Evolutionary conservation across 1,140 invertebrate genomes (phyloP).

Genomic region (Drosophila santomea): DNA sequence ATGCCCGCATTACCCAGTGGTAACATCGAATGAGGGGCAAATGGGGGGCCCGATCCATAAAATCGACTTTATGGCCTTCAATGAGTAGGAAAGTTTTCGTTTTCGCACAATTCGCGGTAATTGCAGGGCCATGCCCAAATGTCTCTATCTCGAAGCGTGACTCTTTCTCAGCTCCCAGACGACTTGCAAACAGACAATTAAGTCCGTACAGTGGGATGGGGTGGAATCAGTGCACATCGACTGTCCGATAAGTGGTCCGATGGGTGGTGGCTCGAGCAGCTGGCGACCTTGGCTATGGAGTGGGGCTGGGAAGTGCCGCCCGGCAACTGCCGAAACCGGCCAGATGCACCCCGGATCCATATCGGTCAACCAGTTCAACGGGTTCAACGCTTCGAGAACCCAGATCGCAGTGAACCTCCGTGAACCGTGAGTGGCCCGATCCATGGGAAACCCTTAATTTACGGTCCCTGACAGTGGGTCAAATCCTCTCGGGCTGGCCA

Average conservation of each 20-base stretch:
- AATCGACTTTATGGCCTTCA: conserved; percentile 44
- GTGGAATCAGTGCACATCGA: conserved; percentile 25
- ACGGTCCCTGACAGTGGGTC: conserved; percentile 42
- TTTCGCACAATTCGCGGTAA: conserved; percentile 59
- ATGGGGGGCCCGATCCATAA: conserved; percentile 43
- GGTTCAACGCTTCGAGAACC: conserved; percentile 15
- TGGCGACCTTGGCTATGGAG: conserved; percentile 13
- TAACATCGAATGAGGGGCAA: conserved; percentile 12
- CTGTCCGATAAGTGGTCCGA: conserved; percentile 48
- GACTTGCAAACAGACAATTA: conserved; percentile 57
- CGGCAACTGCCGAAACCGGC: conserved; percentile 5
- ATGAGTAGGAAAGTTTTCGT: conserved; percentile 69
- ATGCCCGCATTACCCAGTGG: conserved; percentile 16
- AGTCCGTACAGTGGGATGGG: conserved; percentile 41
- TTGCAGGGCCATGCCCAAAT: conserved; percentile 33
- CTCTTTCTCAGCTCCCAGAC: conserved; percentile 49
- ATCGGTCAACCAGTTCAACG: conserved; percentile 2
- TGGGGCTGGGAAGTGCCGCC: not conserved
- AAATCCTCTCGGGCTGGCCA: conserved; percentile 11
- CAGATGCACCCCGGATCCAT: conserved; percentile 6
- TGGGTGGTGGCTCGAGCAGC: conserved; percentile 20
- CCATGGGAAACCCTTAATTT: conserved; percentile 22
- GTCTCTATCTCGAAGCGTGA: conserved; percentile 31
- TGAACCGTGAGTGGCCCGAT: conserved; percentile 18
- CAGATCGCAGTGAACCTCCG: conserved; percentile 18